Conservation (phyloP, 2,113 vertebrate genomes). For the Perca flavescens region DNA sequence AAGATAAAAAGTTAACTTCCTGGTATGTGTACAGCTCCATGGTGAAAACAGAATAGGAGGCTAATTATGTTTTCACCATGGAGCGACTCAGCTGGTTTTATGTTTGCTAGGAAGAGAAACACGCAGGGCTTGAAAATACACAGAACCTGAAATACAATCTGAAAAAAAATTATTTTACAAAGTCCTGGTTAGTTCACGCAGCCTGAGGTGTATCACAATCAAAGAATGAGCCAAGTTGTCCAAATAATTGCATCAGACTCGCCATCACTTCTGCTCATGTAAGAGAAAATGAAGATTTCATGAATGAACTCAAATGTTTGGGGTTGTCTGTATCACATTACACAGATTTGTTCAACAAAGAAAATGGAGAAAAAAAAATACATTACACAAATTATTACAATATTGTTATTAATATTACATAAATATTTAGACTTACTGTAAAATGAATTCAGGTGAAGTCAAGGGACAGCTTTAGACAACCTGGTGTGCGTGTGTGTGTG, state of each 20-base stretch:
- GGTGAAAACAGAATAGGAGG: no score
- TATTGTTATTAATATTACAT: neutral
- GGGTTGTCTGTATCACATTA: neutral
- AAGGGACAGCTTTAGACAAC: neutral
- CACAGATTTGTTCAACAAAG: neutral
- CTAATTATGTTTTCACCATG: neutral
- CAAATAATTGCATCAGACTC: neutral
- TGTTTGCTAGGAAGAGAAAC: neutral
- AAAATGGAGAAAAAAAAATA: neutral
- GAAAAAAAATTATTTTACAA: neutral
- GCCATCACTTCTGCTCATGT: neutral
- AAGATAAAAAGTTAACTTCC: no score
- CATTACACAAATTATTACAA: neutral
- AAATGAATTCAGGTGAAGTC: neutral
- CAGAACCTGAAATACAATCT: no score
- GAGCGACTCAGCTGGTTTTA: neutral
- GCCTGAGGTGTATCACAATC: neutral
- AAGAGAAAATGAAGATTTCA: neutral
- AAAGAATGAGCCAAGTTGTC: neutral
- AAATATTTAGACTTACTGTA: slow-evolving; percentile 41
- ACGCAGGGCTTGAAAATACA: neutral
- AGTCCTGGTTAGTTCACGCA: neutral
- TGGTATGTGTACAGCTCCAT: no score
- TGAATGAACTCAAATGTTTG: neutral
- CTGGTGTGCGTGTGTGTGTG: neutral